These are phyloP conservation scores for Orchestia grillus DNA, from an alignment of 1,140 invertebrate species.

Conservation along the genomic window DNA sequence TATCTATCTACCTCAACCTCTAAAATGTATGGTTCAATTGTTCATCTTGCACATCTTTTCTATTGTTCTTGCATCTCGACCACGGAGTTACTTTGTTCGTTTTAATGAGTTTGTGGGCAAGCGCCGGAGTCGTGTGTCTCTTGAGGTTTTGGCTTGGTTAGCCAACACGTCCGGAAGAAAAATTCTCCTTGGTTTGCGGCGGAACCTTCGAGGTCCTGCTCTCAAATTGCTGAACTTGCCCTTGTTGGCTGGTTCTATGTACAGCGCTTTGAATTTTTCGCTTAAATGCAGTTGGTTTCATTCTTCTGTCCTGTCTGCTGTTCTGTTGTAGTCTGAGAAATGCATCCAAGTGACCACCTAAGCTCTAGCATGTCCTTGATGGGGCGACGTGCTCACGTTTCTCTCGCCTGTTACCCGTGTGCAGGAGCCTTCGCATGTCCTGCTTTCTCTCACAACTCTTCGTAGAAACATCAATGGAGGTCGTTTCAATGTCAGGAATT, in stretches of 20 bases:
- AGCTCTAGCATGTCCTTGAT: no score
- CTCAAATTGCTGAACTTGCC: neutral
- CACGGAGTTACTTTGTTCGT: neutral
- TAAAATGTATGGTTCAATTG: neutral
- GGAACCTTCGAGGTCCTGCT: neutral
- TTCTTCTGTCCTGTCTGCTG: no score
- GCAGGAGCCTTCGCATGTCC: no score
- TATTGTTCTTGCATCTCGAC: neutral
- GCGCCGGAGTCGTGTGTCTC: neutral
- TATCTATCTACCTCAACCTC: neutral
- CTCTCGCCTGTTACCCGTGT: no score
- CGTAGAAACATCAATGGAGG: no score
- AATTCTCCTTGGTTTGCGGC: neutral
- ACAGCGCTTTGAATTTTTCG: neutral
- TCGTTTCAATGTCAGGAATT: no score
- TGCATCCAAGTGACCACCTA: no score
- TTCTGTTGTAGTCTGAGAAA: no score
- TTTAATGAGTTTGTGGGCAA: slow-evolving; percentile 34
- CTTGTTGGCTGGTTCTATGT: neutral
- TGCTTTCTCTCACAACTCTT: no score
- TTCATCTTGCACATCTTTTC: neutral
- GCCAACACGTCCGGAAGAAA: slow-evolving; percentile 14
- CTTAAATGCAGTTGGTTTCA: no score
- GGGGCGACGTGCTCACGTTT: no score
- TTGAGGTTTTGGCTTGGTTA: slow-evolving; percentile 34